These are phyloP conservation scores for Reinhardtius hippoglossoides DNA, from an alignment of 2,113 vertebrate species.

Conservation along the genomic window DNA sequence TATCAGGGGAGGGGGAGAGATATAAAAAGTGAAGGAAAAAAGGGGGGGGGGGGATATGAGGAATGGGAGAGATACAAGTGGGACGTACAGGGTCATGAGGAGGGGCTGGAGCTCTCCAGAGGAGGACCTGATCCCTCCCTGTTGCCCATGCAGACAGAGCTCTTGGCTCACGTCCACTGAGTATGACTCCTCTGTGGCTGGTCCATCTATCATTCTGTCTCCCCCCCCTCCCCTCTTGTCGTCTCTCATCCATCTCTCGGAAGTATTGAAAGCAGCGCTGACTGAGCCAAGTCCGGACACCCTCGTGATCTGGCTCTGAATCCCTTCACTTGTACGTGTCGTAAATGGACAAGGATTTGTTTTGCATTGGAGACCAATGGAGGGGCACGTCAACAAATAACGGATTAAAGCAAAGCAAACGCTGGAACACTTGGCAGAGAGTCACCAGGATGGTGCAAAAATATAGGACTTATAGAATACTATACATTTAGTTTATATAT, in stretches of 20 bases:
- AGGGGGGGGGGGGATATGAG: constrained; percentile 26
- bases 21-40: constrained; percentile 62
- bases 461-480: no score
- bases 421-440: constrained; percentile 14
- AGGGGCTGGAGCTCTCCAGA: constrained; percentile 32
- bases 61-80: constrained; percentile 31
- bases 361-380: constrained; percentile 9
- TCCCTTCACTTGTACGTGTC: constrained; percentile 40
- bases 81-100: not conserved
- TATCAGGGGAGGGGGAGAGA: constrained; percentile 45
- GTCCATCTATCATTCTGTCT: constrained; percentile 68
- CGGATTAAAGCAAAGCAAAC: constrained; percentile 26
- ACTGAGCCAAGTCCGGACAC: constrained; percentile 40
- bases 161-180: constrained; percentile 62
- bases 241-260: constrained; percentile 54
- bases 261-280: constrained; percentile 52
- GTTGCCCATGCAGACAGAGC: constrained; percentile 43
- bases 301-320: constrained; percentile 39
- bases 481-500: no score
- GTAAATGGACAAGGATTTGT: constrained; percentile 49
- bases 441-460: not conserved
- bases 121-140: constrained; percentile 52
- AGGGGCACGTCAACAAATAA: constrained; percentile 37
- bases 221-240: not conserved
- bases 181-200: constrained; percentile 60